These are phyloP conservation scores for Nothoprocta pentlandii DNA, from an alignment of 2,113 vertebrate species.

Conservation along the genomic window DNA sequence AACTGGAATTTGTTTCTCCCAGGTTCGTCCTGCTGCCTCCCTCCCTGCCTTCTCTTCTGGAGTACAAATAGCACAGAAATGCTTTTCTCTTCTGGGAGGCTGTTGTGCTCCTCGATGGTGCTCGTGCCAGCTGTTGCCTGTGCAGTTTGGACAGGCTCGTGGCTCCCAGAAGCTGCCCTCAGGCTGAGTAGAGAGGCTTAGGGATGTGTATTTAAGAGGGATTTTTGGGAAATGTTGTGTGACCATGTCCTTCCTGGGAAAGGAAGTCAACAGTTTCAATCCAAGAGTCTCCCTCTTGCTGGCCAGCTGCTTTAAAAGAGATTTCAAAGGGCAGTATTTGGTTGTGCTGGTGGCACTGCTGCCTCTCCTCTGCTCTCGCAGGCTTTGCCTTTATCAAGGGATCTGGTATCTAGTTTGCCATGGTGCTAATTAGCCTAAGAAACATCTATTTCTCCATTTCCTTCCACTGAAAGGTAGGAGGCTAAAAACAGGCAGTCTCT, in stretches of 20 bases:
- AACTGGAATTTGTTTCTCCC: background rate
- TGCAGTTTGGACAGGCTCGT: background rate
- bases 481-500: conserved; percentile 44
- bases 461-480: conserved; percentile 1
- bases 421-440: conserved; percentile 47
- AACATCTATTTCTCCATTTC: conserved; percentile 28
- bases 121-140: background rate
- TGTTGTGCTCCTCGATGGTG: background rate
- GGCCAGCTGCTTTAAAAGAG: background rate
- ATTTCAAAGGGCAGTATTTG: background rate
- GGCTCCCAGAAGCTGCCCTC: background rate
- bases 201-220: background rate
- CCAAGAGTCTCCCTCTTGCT: background rate
- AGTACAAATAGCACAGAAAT: background rate
- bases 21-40: background rate
- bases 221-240: background rate
- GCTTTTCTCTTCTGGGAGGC: background rate
- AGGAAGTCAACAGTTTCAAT: background rate
- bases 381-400: background rate
- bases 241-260: background rate
- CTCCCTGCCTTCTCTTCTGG: background rate
- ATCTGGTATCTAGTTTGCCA: background rate
- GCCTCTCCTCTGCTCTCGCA: background rate
- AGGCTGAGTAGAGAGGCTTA: background rate
- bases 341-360: background rate